Evolutionary conservation across 2,113 vertebrate species (phyloP).

Genomic region (Phrynosoma platyrhinos): DNA sequence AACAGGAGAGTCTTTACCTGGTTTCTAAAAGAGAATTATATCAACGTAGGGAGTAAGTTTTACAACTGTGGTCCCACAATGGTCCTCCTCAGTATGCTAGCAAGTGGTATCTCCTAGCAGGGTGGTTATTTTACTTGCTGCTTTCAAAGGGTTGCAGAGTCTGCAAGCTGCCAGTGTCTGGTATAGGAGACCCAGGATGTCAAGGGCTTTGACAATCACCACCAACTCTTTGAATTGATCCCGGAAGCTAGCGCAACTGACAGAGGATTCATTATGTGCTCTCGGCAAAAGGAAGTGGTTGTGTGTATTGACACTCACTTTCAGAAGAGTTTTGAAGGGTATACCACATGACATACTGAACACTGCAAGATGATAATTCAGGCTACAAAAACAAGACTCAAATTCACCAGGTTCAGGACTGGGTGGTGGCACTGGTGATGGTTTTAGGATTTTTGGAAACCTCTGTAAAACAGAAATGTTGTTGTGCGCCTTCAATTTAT

Average conservation of each 20-base stretch:
- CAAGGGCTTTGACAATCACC: neutral
- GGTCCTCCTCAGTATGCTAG: neutral
- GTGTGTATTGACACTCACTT: neutral
- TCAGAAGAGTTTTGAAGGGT: neutral
- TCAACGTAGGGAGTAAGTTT: neutral
- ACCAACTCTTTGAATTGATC: neutral
- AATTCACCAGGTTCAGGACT: neutral
- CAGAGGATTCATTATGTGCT: neutral
- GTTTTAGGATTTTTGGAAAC: neutral
- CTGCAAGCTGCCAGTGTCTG: neutral
- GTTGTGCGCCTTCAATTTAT: too few species aligned
- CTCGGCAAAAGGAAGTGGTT: slow-evolving; percentile 24
- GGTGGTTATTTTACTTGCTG: neutral
- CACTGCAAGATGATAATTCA: neutral
- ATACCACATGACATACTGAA: neutral
- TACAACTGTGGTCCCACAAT: neutral
- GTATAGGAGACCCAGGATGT: neutral
- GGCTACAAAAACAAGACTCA: neutral
- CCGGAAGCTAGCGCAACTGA: neutral
- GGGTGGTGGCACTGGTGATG: neutral
- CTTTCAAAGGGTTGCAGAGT: neutral
- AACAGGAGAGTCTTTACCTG: neutral
- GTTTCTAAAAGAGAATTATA: neutral
- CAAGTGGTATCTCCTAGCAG: neutral
- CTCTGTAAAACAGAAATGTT: too few species aligned